These are phyloP conservation scores for Petrophora chlorosata DNA, from an alignment of 2,888 invertebrate genomes.

Conservation along the genomic window DNA sequence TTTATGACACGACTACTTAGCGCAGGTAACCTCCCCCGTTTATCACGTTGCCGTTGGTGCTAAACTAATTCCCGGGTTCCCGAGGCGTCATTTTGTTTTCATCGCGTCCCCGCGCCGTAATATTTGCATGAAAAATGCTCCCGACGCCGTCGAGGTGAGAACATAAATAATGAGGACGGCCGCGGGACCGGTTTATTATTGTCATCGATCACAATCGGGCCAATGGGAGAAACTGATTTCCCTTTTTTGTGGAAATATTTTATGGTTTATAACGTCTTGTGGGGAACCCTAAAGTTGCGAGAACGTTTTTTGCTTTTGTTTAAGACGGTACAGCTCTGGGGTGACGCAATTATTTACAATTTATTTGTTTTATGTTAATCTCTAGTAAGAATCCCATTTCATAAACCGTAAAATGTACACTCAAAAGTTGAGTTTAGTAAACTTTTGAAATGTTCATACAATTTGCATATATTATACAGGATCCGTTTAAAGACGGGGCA, in stretches of 20 bases:
- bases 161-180: constrained; percentile 67
- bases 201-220: constrained; percentile 61
- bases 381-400: no score
- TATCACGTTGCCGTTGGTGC: constrained; percentile 15
- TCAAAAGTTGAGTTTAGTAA: no score
- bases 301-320: no score
- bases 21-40: constrained; percentile 14
- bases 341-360: no score
- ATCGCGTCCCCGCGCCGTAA: constrained; percentile 42
- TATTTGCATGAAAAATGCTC: constrained; percentile 71
- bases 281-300: no score
- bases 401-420: no score
- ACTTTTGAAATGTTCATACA: no score
- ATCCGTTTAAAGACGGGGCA: no score
- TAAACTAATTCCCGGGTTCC: constrained; percentile 32
- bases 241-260: constrained; percentile 36
- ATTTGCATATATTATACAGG: no score
- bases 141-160: constrained; percentile 62
- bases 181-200: constrained; percentile 61
- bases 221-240: constrained; percentile 41
- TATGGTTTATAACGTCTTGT: no score
- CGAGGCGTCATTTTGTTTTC: constrained; percentile 36
- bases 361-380: no score
- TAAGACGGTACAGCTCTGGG: no score
- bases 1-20: constrained; percentile 8